A percentile compares a stretch with the other conserved stretches of the same genome.
phyloP scores from a whole-genome alignment of 2,797 vertebrate species.

The Argya squamiceps region DNA sequence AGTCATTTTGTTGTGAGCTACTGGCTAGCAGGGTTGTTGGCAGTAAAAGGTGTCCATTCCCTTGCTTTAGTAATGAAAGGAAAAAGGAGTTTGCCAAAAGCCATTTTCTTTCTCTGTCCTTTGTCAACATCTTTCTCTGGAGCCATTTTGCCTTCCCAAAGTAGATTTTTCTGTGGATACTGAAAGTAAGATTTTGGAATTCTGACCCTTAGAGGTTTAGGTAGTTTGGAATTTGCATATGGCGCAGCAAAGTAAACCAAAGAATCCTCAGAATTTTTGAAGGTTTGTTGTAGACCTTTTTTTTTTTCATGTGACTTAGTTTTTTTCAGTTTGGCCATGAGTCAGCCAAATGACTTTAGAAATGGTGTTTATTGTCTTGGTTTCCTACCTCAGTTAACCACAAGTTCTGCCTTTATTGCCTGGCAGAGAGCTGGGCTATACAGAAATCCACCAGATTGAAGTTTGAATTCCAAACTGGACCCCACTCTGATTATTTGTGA shows the following conservation, averaged over 20 bases:
- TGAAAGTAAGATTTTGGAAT: not conserved
- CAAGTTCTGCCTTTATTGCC: not conserved
- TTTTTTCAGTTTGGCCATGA: not conserved
- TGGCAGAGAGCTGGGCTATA: not conserved
- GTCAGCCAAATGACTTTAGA: not conserved
- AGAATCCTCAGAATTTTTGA: not conserved
- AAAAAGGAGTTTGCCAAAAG: not conserved
- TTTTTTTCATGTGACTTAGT: rapidly evolving
- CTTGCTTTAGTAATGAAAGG: not conserved
- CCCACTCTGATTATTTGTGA: not conserved
- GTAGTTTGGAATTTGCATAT: rapidly evolving
- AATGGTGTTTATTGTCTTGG: not conserved
- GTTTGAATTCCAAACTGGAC: not conserved
- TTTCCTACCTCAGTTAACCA: not conserved
- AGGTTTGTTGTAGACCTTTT: not conserved
- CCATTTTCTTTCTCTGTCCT: not conserved
- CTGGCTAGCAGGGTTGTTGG: not conserved
- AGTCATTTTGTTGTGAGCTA: slow-evolving; percentile 19
- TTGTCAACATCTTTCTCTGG: not conserved
- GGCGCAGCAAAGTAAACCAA: not conserved
- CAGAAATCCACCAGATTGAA: not conserved
- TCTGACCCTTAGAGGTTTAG: not conserved
- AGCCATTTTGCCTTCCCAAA: not conserved
- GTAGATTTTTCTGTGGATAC: not conserved
- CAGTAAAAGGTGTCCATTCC: not conserved